phyloP scores from a whole-genome alignment of 2,113 vertebrate species.

The Hyaena hyaena region DNA sequence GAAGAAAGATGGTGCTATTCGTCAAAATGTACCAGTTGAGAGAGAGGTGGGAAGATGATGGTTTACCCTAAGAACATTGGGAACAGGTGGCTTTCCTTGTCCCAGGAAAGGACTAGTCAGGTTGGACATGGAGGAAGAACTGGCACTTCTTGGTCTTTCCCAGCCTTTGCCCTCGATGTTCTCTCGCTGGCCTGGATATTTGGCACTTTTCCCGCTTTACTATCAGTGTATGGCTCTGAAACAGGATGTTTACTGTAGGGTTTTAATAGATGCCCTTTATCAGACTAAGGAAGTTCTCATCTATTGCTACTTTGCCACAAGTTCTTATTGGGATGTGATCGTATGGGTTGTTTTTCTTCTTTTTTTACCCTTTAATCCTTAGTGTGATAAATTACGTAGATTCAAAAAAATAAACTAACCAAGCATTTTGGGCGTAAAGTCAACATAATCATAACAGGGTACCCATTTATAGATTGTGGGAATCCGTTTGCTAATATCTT shows the following conservation, averaged over 20 bases:
- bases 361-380: not conserved
- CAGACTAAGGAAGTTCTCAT: not conserved
- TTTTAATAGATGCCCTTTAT: not conserved
- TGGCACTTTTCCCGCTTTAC: not conserved
- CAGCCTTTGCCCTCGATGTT: not conserved
- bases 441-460: not conserved
- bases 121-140: not conserved
- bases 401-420: not conserved
- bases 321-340: not conserved
- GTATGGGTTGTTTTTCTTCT: not conserved
- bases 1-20: not conserved
- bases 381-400: not conserved
- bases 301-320: not conserved
- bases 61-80: not conserved
- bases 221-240: not conserved
- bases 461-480: not conserved
- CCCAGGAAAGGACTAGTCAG: not conserved
- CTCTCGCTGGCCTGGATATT: not conserved
- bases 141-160: not conserved
- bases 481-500: slow-evolving; percentile 7
- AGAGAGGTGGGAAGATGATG: not conserved
- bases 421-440: not conserved
- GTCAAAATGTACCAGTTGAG: not conserved
- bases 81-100: not conserved
- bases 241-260: not conserved